phyloP scores from a whole-genome alignment of 2,888 invertebrate species.

The Tineola bisselliella region DNA sequence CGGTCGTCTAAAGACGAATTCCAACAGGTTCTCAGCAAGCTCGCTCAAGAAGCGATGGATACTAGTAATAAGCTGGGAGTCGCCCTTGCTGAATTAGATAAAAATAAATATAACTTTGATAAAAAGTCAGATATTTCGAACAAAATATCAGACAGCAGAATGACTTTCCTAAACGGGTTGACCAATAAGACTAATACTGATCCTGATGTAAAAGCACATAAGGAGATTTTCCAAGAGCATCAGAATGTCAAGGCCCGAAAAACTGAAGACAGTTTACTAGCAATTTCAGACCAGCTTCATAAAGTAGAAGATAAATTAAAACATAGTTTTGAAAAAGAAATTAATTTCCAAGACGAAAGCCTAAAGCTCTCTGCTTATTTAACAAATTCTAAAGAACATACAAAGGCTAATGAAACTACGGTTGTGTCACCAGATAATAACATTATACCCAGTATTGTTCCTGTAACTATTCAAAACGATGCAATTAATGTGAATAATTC shows the following conservation, averaged over 20 bases:
- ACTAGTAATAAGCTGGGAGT: conserved; percentile 76
- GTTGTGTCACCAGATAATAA: conserved; percentile 34
- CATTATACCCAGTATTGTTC: conserved; percentile 33
- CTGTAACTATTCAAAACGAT: conserved; percentile 37
- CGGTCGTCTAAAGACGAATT: conserved; percentile 63
- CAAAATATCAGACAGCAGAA: conserved; percentile 58
- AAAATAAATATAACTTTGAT: conserved; percentile 49
- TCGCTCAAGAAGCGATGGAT: conserved; percentile 80
- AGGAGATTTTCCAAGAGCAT: conserved; percentile 22
- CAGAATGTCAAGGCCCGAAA: conserved; percentile 42
- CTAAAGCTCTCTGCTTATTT: conserved; percentile 34
- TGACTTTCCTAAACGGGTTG: conserved; percentile 58
- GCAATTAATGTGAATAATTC: conserved; percentile 19
- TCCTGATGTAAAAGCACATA: conserved; percentile 35
- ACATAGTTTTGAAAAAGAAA: conserved; percentile 54
- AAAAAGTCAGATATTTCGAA: conserved; percentile 53
- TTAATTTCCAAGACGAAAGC: conserved; percentile 48
- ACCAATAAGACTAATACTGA: conserved; percentile 38
- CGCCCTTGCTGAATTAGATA: conserved; percentile 70
- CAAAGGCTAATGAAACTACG: conserved; percentile 35
- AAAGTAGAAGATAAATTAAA: conserved; percentile 61
- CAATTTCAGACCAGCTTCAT: conserved; percentile 57
- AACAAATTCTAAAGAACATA: conserved; percentile 20
- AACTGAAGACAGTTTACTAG: conserved; percentile 60
- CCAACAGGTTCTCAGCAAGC: conserved; percentile 77